Base-by-base conservation (phyloP, 1,140 invertebrate species). In the Dinothrombium tinctorium region DNA sequence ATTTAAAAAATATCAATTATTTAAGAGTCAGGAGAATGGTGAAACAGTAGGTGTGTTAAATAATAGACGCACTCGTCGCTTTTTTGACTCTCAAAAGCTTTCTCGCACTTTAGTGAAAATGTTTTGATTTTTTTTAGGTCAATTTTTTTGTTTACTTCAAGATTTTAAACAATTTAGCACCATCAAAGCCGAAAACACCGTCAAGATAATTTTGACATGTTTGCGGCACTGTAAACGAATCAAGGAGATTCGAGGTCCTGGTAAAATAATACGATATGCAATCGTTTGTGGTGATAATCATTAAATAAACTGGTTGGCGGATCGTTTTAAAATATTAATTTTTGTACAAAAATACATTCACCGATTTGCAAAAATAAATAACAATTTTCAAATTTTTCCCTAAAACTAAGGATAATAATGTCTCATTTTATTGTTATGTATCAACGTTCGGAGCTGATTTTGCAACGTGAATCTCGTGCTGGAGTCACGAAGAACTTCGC, bases 161-260 rank as follows among this genome's bases (percentile, higher is more conserved):
- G 44, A 45, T 33, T 23, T 45, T 22, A 45, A 45, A 37, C 17
- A 43, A 21, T 37, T 43, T 15, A 45, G 39, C 33, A 6, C 14
- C 6, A 17, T 45, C 21, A 45, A 45, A 33, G 40, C 17, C n/a
- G 39, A 44, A 12, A 28, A 28, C n/a, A 45, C 39, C 3, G 36
- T 36, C 3, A 19, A 37, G 17, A 45, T 44, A 26, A 28, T 41
- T 4, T 19, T 42, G 9, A 41, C 35, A 2, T 45, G 44, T 22
- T n/a, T 45, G 14, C 28, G 44, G 26, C 44, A 45, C 29, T 45
- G 44, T 33, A 45, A 43, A 25, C 9, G 39, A 37, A 43, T 45
- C 14, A 45, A 45, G 38, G 44, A 45, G 19, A 45, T 45, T n/a
- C 29, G 40, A n/a, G 44, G 44, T 22, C 39, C 44, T 14, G 15